phyloP scores from a whole-genome alignment of 2,888 invertebrate species.

The Incurvaria masculella region DNA sequence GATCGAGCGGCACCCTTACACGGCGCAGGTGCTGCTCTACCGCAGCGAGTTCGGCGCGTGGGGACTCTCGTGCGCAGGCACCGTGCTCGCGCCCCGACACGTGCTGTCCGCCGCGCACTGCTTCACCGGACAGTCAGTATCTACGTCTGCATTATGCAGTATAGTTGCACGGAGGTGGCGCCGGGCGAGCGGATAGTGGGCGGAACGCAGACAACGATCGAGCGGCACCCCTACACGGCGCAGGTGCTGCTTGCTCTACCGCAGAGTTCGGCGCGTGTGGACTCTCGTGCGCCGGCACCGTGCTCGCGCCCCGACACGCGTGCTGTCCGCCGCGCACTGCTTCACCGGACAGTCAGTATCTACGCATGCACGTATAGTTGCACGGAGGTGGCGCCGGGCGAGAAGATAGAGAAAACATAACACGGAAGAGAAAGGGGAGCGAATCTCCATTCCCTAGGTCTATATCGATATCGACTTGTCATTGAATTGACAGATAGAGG shows the following conservation, averaged over 20 bases:
- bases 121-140: too few relatives aligned
- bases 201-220: constrained; percentile 27
- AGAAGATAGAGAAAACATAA: too few relatives aligned
- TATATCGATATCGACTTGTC: too few relatives aligned
- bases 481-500: too few relatives aligned
- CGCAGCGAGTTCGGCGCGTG: not conserved
- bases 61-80: constrained; percentile 30
- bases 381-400: too few relatives aligned
- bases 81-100: constrained; percentile 27
- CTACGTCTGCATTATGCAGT: too few relatives aligned
- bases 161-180: too few relatives aligned
- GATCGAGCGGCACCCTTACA: constrained; percentile 31
- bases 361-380: too few relatives aligned
- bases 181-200: constrained; percentile 28
- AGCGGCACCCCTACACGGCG: constrained; percentile 30
- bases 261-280: constrained; percentile 3
- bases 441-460: too few relatives aligned
- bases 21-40: constrained; percentile 30
- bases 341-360: too few relatives aligned
- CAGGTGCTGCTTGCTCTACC: constrained; percentile 27
- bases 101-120: constrained; percentile 41
- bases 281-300: constrained; percentile 31
- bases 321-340: constrained; percentile 40
- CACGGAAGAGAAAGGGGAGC: too few relatives aligned
- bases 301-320: constrained; percentile 29